Conservation (phyloP, 1,140 invertebrate species). For the Telenomus remus region DNA sequence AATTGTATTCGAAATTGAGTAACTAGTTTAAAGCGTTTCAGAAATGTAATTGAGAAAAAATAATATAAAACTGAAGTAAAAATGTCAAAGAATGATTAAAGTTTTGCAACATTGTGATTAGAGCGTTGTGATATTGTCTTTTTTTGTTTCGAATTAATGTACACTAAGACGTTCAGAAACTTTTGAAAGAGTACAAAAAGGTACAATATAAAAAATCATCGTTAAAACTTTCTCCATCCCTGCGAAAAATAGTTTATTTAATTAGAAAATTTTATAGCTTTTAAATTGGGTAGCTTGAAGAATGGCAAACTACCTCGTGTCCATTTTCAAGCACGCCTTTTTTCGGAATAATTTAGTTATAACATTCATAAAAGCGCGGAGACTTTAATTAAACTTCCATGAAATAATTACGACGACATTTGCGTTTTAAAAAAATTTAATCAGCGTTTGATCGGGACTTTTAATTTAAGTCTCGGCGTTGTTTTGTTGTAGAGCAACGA, state of each 20-base stretch:
- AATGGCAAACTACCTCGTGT: constrained; percentile 6
- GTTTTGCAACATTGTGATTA: too few relatives aligned
- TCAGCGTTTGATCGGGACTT: not conserved
- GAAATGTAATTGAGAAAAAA: too few relatives aligned
- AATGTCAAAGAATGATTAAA: too few relatives aligned
- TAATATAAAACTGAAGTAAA: too few relatives aligned
- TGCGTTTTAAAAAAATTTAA: not conserved
- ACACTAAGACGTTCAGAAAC: constrained; percentile 1
- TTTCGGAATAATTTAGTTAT: constrained; percentile 22
- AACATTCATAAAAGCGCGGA: constrained; percentile 21
- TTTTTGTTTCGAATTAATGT: constrained; percentile 9
- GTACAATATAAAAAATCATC: constrained; percentile 33
- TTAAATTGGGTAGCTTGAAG: constrained; percentile 28
- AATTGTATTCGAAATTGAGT: too few relatives aligned
- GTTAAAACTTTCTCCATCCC: constrained; percentile 48
- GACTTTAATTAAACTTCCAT: constrained; percentile 28
- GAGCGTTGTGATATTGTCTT: too few relatives aligned
- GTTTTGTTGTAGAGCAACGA: too few relatives aligned
- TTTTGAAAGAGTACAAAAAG: constrained; percentile 19
- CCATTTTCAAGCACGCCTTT: constrained; percentile 16
- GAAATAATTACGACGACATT: constrained; percentile 22
- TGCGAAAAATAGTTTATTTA: constrained; percentile 38
- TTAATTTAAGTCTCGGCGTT: too few relatives aligned
- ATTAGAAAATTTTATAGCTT: constrained; percentile 48
- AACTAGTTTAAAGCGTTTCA: too few relatives aligned